A percentile compares a stretch with the other conserved stretches of the same genome.
phyloP scores from a whole-genome alignment of 2,888 invertebrate species.

The Drepanosiphum platanoidis region DNA sequence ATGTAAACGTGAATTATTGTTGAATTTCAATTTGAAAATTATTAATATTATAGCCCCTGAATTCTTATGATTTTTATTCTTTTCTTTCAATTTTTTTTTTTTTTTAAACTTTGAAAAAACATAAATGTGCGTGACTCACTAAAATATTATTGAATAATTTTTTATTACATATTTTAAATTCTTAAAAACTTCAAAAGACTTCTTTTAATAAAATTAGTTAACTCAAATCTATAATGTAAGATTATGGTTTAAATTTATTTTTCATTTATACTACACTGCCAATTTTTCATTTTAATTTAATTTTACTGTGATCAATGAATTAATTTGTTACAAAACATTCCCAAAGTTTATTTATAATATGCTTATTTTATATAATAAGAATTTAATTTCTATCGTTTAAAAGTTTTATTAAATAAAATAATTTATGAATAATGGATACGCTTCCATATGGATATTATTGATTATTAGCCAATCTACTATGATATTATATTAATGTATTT shows the following conservation, averaged over 20 bases:
- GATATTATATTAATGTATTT: neutral
- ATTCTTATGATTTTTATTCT: neutral
- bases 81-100: neutral
- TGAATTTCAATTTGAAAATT: neutral
- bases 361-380: slow-evolving; percentile 24
- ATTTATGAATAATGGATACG: neutral
- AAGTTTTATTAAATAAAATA: neutral
- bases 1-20: slow-evolving; percentile 36
- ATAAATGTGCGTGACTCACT: neutral
- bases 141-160: neutral
- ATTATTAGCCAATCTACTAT: too few relatives aligned
- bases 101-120: neutral
- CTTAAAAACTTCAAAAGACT: slow-evolving; percentile 26
- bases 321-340: slow-evolving; percentile 49
- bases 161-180: slow-evolving; percentile 3
- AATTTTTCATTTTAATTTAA: slow-evolving; percentile 34
- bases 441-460: neutral
- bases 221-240: neutral
- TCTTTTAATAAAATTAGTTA: neutral
- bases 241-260: slow-evolving; percentile 1
- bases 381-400: slow-evolving; percentile 39
- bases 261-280: slow-evolving; percentile 48
- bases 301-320: slow-evolving; percentile 36
- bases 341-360: slow-evolving; percentile 50
- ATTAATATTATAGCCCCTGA: neutral